These are phyloP conservation scores for Drosophila jambulina DNA, from an alignment of 1,140 invertebrate species.

Conservation along the genomic window DNA sequence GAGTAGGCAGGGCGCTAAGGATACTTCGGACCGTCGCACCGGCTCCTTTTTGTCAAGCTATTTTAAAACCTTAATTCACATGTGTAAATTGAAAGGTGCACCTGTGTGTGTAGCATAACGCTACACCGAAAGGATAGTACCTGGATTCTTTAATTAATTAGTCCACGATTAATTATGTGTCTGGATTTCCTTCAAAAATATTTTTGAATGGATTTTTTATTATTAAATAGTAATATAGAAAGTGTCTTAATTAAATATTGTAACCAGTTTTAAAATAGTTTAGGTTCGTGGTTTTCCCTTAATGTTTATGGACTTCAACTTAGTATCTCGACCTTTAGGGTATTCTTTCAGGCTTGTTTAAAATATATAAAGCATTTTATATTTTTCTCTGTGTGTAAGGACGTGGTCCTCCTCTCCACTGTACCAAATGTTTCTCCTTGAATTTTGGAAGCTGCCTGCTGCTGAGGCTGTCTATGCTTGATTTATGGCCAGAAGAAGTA, in stretches of 20 bases:
- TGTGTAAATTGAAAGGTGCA: constrained; percentile 81
- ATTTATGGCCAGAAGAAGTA: constrained; percentile 34
- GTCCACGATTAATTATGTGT: too few relatives aligned
- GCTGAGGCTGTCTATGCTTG: constrained; percentile 54
- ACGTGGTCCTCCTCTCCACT: not conserved
- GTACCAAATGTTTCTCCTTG: constrained; percentile 3
- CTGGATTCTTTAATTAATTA: not conserved
- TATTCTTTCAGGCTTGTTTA: not conserved
- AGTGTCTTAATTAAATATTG: not conserved
- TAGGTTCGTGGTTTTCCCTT: not conserved
- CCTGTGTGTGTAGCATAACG: constrained; percentile 46
- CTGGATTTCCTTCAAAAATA: too few relatives aligned
- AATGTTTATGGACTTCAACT: not conserved
- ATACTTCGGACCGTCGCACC: constrained; percentile 3
- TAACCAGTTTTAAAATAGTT: too few relatives aligned
- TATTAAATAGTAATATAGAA: not conserved
- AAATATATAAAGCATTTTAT: not conserved
- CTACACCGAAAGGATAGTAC: not conserved
- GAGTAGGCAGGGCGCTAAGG: constrained; percentile 5
- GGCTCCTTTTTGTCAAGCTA: constrained; percentile 63
- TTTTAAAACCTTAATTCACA: constrained; percentile 84
- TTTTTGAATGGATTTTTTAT: not conserved
- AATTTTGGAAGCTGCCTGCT: constrained; percentile 31
- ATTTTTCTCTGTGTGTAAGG: constrained; percentile 6
- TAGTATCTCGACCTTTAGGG: not conserved